phyloP scores from a whole-genome alignment of 2,888 invertebrate species.

The Agonopterix arenella region DNA sequence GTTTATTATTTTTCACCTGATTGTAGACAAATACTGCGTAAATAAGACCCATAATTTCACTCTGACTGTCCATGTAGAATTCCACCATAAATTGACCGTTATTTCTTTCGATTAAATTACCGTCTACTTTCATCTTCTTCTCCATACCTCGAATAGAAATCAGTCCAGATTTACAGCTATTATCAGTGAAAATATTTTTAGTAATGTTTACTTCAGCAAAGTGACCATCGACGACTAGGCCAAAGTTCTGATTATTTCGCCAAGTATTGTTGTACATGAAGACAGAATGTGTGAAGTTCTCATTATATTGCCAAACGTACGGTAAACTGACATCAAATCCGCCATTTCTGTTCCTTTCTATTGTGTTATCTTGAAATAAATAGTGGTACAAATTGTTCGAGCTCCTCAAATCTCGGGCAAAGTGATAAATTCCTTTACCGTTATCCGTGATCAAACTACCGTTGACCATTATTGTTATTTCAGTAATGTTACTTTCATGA shows the following conservation, averaged over 20 bases:
- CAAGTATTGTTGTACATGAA: conserved; percentile 92
- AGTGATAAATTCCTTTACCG: conserved; percentile 90
- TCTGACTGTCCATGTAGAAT: conserved; percentile 93
- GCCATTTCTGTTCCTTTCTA: conserved; percentile 90
- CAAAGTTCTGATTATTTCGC: conserved; percentile 90
- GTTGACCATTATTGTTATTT: conserved; percentile 93
- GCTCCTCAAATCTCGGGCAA: conserved; percentile 94
- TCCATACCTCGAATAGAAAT: conserved; percentile 96
- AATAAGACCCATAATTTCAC: conserved; percentile 92
- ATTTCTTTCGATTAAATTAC: conserved; percentile 88
- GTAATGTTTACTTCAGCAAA: conserved; percentile 93
- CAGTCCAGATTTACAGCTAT: conserved; percentile 88
- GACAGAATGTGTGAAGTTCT: conserved; percentile 94
- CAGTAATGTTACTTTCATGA: conserved; percentile 90
- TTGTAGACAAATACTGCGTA: conserved; percentile 88
- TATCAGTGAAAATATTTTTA: conserved; percentile 89
- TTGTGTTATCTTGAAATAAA: conserved; percentile 88
- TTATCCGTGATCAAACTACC: conserved; percentile 91
- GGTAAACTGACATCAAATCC: conserved; percentile 94
- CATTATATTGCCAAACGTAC: conserved; percentile 96
- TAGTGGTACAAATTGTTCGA: conserved; percentile 99
- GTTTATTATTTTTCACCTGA: conserved; percentile 83
- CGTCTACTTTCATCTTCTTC: conserved; percentile 90
- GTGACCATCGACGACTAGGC: conserved; percentile 92
- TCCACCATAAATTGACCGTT: conserved; percentile 90